These are phyloP conservation scores for Geococcyx californianus DNA, from an alignment of 2,113 vertebrate species.

Conservation along the genomic window DNA sequence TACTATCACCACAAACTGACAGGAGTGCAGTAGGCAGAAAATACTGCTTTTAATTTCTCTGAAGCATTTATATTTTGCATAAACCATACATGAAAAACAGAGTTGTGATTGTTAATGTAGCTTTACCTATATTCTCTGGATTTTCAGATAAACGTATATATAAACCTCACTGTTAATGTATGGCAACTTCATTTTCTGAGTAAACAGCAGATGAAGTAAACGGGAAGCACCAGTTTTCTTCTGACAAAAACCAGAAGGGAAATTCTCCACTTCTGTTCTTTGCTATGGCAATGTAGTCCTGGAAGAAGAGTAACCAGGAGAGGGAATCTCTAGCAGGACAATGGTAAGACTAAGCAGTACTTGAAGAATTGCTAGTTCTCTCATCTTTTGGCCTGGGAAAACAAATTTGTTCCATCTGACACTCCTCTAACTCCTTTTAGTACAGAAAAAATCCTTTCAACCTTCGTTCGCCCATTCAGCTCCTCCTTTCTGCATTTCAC, in stretches of 20 bases:
- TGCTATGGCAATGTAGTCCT: background rate
- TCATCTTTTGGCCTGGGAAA: background rate
- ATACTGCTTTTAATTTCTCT: background rate
- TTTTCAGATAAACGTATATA: background rate
- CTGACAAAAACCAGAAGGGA: constrained; percentile 21
- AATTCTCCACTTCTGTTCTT: constrained; percentile 21
- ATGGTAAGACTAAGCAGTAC: background rate
- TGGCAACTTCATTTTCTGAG: background rate
- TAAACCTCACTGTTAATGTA: background rate
- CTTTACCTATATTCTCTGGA: background rate
- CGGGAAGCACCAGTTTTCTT: background rate
- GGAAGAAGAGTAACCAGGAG: background rate
- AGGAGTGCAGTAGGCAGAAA: background rate
- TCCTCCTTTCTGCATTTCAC: background rate
- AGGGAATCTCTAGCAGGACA: background rate
- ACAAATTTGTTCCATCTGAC: background rate
- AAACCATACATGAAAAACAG: background rate
- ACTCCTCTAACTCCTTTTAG: background rate
- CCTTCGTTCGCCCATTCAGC: background rate
- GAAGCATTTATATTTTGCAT: background rate
- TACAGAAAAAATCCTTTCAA: background rate
- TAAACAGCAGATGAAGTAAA: constrained; percentile 10
- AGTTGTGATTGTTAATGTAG: background rate
- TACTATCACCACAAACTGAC: background rate
- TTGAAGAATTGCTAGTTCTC: background rate